A percentile compares a stretch with the other conserved stretches of the same genome.
Conservation (phyloP, 2,888 invertebrate genomes). For the Leucoptera coffeella region DNA sequence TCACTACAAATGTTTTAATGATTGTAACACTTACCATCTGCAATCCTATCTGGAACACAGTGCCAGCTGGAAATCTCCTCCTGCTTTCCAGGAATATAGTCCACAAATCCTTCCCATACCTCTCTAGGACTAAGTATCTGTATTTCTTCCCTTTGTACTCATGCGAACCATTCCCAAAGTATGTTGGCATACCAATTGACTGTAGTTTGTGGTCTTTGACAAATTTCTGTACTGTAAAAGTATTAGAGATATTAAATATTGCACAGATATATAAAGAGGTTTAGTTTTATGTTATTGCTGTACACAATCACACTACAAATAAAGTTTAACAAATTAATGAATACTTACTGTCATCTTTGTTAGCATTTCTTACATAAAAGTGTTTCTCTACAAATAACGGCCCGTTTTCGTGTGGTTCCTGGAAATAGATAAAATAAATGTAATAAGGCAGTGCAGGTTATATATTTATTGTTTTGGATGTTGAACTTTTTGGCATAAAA, state of each 20-base stretch:
- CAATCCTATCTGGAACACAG: slow-evolving; percentile 73
- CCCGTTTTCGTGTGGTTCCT: slow-evolving; percentile 90
- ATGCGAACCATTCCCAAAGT: slow-evolving; percentile 79
- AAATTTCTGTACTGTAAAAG: slow-evolving; percentile 68
- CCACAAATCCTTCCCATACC: slow-evolving; percentile 83
- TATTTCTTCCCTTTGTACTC: slow-evolving; percentile 70
- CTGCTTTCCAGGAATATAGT: slow-evolving; percentile 65
- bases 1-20: too few relatives aligned
- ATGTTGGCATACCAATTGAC: slow-evolving; percentile 78
- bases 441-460: too few relatives aligned
- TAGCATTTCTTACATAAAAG: slow-evolving; percentile 77
- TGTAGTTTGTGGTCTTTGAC: slow-evolving; percentile 60
- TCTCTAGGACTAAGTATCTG: slow-evolving; percentile 84
- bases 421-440: too few relatives aligned
- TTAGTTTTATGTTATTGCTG: too few relatives aligned
- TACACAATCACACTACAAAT: too few relatives aligned
- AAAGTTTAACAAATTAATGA: not conserved
- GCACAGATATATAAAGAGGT: too few relatives aligned
- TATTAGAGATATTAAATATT: too few relatives aligned
- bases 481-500: too few relatives aligned
- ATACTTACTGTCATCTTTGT: slow-evolving; percentile 60
- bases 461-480: too few relatives aligned
- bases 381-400: slow-evolving; percentile 92
- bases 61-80: slow-evolving; percentile 60
- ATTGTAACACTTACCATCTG: slow-evolving; percentile 63